Conservation (phyloP, 2,888 invertebrate species). For the Xestia ashworthii region DNA sequence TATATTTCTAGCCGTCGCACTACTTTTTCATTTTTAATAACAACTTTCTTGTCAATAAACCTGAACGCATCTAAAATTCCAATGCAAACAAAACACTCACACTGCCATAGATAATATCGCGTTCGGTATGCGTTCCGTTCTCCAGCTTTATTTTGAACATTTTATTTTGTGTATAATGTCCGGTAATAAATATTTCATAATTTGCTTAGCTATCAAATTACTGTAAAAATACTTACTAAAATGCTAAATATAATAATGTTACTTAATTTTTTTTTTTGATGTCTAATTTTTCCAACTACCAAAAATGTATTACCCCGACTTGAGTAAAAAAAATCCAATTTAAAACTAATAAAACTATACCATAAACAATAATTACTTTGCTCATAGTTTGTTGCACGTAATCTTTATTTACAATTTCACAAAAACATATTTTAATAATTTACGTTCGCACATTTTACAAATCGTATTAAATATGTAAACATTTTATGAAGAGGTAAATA, state of each 20-base stretch:
- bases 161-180: neutral
- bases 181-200: neutral
- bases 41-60: neutral
- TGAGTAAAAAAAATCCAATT: conserved; percentile 8
- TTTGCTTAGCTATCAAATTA: neutral
- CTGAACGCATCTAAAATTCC: conserved; percentile 17
- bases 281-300: neutral
- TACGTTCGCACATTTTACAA: conserved; percentile 66
- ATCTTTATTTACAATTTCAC: conserved; percentile 87
- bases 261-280: neutral
- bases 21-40: neutral
- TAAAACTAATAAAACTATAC: conserved; percentile 39
- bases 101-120: conserved; percentile 10
- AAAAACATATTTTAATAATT: conserved; percentile 76
- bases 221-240: no score
- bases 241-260: neutral
- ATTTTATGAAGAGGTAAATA: conserved; percentile 76
- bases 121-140: neutral
- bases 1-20: neutral
- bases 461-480: conserved; percentile 80
- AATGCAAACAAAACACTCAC: neutral
- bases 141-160: neutral
- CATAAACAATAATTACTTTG: conserved; percentile 78
- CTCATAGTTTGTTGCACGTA: conserved; percentile 84
- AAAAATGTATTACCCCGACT: neutral